These are phyloP conservation scores for Theocolax elegans DNA, from an alignment of 1,140 invertebrate species.

Conservation along the genomic window DNA sequence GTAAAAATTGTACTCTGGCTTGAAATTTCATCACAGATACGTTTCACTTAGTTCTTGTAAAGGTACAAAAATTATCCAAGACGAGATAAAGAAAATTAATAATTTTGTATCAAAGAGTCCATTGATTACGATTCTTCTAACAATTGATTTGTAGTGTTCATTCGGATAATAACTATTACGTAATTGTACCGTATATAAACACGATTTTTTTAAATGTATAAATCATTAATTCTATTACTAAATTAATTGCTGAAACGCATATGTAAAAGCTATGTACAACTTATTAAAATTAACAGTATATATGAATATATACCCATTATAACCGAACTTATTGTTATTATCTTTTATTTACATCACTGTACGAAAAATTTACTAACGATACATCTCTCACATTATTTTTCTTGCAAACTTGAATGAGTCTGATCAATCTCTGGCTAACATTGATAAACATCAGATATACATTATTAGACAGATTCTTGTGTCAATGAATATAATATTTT, in stretches of 20 bases:
- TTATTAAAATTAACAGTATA: slow-evolving; percentile 33
- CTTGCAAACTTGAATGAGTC: not conserved
- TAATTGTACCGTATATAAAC: slow-evolving; percentile 11
- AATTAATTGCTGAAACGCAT: slow-evolving; percentile 21
- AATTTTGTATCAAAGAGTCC: slow-evolving; percentile 18
- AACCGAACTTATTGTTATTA: slow-evolving; percentile 29
- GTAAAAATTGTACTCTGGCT: slow-evolving; percentile 15
- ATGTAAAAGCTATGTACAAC: slow-evolving; percentile 41
- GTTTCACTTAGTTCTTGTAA: slow-evolving; percentile 6
- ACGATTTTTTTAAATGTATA: slow-evolving; percentile 5
- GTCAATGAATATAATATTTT: slow-evolving; percentile 15
- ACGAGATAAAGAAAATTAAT: not conserved
- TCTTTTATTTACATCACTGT: slow-evolving; percentile 39
- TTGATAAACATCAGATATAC: slow-evolving; percentile 24
- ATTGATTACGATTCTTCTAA: not conserved
- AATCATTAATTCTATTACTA: slow-evolving; percentile 16
- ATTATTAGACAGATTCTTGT: slow-evolving; percentile 23
- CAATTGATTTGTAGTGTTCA: slow-evolving; percentile 7
- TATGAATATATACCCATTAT: slow-evolving; percentile 28
- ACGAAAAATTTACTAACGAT: slow-evolving; percentile 31
- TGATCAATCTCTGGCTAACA: slow-evolving; percentile 31
- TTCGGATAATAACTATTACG: not conserved
- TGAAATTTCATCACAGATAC: slow-evolving; percentile 25
- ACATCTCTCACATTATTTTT: slow-evolving; percentile 20
- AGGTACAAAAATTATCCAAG: too few relatives aligned